phyloP scores from a whole-genome alignment of 1,140 invertebrate genomes.

The Polyergus mexicanus region DNA sequence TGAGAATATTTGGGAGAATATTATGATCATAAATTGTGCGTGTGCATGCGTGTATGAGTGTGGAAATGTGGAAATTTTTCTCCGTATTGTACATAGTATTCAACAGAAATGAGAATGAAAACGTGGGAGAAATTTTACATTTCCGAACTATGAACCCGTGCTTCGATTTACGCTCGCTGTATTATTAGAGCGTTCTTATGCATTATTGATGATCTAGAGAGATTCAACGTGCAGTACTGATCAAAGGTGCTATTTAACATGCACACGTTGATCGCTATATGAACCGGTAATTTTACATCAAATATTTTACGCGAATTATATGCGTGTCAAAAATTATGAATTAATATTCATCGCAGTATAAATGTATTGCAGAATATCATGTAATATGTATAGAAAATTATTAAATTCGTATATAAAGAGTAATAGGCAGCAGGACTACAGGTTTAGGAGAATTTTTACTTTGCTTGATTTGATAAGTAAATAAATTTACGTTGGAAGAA shows the following conservation, averaged over 20 bases:
- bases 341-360: background rate
- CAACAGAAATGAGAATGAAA: background rate
- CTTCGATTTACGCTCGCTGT: background rate
- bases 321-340: background rate
- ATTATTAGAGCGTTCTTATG: constrained; percentile 21
- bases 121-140: background rate
- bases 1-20: background rate
- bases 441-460: background rate
- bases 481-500: background rate
- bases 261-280: background rate
- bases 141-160: constrained; percentile 12
- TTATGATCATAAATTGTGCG: background rate
- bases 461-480: background rate
- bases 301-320: too few relatives aligned
- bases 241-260: constrained; percentile 30
- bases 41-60: too few relatives aligned
- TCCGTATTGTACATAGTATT: background rate
- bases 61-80: background rate
- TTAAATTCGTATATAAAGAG: background rate
- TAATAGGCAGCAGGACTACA: background rate
- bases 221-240: constrained; percentile 19
- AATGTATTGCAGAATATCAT: background rate
- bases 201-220: constrained; percentile 23
- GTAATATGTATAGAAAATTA: background rate
- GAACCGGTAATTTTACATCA: too few relatives aligned